Evolutionary conservation across 53 echinoderm and acorn worm species (phyloP).

Genomic region (Stichopus horrens): DNA sequence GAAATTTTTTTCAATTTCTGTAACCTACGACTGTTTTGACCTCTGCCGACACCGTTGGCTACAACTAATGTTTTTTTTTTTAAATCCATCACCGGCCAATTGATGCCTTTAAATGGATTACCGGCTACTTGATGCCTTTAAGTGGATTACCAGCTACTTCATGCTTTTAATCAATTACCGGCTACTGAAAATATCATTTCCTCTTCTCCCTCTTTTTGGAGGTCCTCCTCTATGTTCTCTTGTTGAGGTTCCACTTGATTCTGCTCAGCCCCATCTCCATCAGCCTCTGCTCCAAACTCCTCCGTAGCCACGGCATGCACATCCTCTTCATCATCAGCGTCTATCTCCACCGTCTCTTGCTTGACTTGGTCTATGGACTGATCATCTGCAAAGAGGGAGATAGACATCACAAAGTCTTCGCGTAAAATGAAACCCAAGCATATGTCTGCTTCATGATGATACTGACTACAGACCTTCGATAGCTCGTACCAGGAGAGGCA

Average conservation of each 20-base stretch:
- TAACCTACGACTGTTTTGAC: too few relatives aligned
- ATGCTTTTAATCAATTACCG: background rate
- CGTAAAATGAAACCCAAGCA: background rate
- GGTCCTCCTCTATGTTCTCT: background rate
- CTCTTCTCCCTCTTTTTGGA: slow-evolving; percentile 11
- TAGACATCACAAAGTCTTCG: background rate
- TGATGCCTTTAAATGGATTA: too few relatives aligned
- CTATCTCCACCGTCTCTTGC: background rate
- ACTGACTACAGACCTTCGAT: too few relatives aligned
- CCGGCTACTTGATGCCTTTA: too few relatives aligned
- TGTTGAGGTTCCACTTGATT: background rate
- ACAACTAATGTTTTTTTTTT: too few relatives aligned
- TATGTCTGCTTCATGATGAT: background rate
- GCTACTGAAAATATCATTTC: slow-evolving; percentile 28
- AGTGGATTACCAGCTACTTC: too few relatives aligned
- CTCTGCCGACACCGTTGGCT: too few relatives aligned
- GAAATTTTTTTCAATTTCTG: too few relatives aligned
- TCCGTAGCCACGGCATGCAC: background rate
- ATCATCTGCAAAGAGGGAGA: background rate
- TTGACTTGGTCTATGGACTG: background rate
- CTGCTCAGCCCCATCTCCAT: background rate
- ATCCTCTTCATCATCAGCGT: background rate
- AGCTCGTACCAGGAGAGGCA: too few relatives aligned
- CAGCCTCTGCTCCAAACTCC: background rate
- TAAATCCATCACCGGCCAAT: too few relatives aligned